Evolutionary conservation across 2,113 vertebrate species (phyloP).

Genomic region (Neolamprologus ventralis): DNA sequence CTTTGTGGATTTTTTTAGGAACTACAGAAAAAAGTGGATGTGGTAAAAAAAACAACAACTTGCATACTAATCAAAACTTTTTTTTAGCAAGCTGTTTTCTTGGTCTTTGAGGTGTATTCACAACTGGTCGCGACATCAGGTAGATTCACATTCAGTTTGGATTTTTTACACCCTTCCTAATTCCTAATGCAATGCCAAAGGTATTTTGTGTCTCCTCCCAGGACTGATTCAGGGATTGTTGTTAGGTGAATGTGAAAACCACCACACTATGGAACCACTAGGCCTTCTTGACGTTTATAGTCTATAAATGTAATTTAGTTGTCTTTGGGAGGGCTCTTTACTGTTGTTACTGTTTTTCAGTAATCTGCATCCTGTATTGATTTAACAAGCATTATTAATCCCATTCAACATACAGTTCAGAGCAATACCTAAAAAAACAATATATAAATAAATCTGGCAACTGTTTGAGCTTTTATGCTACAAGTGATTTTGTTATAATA

Average conservation of each 20-base stretch:
- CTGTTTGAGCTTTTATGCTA: neutral
- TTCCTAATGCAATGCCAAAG: neutral
- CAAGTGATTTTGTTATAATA: neutral
- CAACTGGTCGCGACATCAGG: neutral
- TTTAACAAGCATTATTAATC: neutral
- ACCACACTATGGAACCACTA: neutral
- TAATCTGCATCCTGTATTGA: neutral
- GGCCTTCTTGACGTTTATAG: neutral
- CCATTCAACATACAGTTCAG: neutral
- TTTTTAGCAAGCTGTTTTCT: neutral
- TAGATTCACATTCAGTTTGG: neutral
- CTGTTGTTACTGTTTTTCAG: neutral
- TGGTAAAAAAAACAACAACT: neutral
- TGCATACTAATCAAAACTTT: neutral
- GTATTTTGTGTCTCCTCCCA: neutral
- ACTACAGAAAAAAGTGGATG: neutral
- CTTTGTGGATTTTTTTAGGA: neutral
- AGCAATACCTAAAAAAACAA: neutral
- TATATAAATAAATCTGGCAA: neutral
- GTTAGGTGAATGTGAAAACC: neutral
- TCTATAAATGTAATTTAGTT: neutral
- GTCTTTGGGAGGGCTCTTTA: neutral
- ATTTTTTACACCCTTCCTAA: neutral
- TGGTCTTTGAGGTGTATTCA: neutral
- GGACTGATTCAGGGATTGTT: neutral